Evolutionary conservation across 2,888 invertebrate genomes (phyloP), one percentile per base, ranked within the genome.

Genomic region (Chloroclysta siterata): DNA sequence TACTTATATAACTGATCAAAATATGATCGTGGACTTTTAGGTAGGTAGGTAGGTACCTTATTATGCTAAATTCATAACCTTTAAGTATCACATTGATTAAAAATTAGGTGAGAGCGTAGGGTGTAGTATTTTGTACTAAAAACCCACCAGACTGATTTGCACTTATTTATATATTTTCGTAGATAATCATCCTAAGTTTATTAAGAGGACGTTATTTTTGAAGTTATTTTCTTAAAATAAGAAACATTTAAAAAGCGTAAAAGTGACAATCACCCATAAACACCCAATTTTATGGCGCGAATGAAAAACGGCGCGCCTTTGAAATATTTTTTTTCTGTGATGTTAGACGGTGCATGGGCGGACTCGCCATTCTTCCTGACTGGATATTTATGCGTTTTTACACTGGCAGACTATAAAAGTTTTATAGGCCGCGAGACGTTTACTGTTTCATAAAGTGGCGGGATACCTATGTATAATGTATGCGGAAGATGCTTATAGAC

Each of bases 401-500:
- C 86, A 87, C 85, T 83, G 81, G 80, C 76, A 82, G 85, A 88
- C 89, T 89, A 91, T 92, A 90, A 91, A 90, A 82, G 80, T 90
- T 91, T 90, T 91, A 92, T 88, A 84, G 83, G 84, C 85, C 81
- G 84, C 83, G 84, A 85, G 90, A 90, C 89, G 82, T 89, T 92
- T 85, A 89, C 84, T 88, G 89, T 89, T 91, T 89, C 88, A 90
- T 90, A 90, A 89, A 91, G 89, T 89, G 86, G 87, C 84, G 78
- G 82, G 81, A 81, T 85, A n/a, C 5, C 5, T 0, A 10, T 39
- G 2, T 39, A 39, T 39, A 8, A 2, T 17, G 46, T 17, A 90
- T 80, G 87, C 88, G 88, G 90, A 90, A 90, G 87, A 84, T 81
- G 72, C 80, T 82, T 82, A 84, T 82, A 81, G 80, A 82, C 70